phyloP scores from a whole-genome alignment of 2,888 invertebrate species.

The Tenthredo notha region DNA sequence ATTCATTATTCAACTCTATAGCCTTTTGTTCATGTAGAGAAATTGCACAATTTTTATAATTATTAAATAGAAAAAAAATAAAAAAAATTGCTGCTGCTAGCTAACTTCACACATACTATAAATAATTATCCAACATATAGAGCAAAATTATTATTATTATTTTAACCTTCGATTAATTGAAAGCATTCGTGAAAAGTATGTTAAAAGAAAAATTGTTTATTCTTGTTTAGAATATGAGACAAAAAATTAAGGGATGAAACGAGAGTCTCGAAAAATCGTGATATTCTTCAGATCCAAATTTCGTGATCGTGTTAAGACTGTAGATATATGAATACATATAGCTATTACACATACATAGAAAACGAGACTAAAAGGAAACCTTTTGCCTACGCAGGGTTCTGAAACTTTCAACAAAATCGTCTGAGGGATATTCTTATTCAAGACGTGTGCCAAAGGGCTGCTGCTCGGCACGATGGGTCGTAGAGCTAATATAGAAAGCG shows the following conservation, averaged over 20 bases:
- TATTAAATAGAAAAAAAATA: too few species aligned
- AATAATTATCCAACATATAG: background rate
- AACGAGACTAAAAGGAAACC: constrained; percentile 33
- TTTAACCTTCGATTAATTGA: background rate
- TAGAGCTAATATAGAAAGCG: constrained; percentile 52
- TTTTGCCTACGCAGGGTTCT: constrained; percentile 37
- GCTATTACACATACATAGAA: background rate
- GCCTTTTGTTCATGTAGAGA: background rate
- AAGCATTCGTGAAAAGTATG: background rate
- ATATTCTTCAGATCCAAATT: background rate
- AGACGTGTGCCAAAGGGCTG: constrained; percentile 50
- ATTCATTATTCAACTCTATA: background rate
- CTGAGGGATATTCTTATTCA: constrained; percentile 50
- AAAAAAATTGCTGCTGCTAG: too few species aligned
- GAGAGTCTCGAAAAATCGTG: background rate
- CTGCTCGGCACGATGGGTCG: constrained; percentile 47
- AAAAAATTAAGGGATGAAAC: background rate
- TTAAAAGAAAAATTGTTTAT: background rate
- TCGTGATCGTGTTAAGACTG: background rate
- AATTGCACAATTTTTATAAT: too few species aligned
- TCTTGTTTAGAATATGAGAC: background rate
- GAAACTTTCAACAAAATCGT: constrained; percentile 50
- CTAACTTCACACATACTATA: too few species aligned
- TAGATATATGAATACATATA: background rate
- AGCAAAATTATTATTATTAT: background rate